Evolutionary conservation across 1,140 invertebrate genomes (phyloP).

Genomic region (Hormaphis cornu): DNA sequence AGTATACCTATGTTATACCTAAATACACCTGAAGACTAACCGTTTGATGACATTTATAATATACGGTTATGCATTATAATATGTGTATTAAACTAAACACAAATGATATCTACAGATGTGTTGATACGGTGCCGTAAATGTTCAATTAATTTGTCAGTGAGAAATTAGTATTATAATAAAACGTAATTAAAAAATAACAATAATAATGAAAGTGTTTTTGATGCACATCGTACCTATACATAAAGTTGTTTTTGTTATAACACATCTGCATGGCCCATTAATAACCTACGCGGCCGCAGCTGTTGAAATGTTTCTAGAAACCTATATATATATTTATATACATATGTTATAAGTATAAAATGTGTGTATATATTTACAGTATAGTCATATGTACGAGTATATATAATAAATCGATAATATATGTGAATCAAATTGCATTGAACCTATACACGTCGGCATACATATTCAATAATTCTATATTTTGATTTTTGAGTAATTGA

Average conservation of each 20-base stretch:
- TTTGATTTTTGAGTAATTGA: no score
- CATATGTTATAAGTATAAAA: no score
- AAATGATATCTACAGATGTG: constrained; percentile 4
- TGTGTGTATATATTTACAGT: no score
- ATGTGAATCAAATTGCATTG: no score
- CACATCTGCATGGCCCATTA: constrained; percentile 23
- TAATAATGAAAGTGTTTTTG: constrained; percentile 2
- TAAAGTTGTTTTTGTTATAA: background rate
- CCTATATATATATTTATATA: background rate
- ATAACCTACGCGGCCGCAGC: background rate
- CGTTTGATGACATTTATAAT: background rate
- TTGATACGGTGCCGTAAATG: background rate
- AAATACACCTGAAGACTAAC: background rate
- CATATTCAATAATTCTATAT: no score
- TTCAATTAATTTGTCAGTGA: constrained; percentile 22
- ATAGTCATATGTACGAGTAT: no score
- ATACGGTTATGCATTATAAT: background rate
- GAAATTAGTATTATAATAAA: constrained; percentile 25
- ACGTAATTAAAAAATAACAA: constrained; percentile 17
- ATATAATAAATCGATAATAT: no score
- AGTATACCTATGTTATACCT: no score
- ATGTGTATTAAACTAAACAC: background rate
- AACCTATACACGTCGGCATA: no score
- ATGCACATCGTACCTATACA: background rate
- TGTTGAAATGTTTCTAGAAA: constrained; percentile 15